phyloP scores from a whole-genome alignment of 2,888 invertebrate genomes.

The Busseola fusca region DNA sequence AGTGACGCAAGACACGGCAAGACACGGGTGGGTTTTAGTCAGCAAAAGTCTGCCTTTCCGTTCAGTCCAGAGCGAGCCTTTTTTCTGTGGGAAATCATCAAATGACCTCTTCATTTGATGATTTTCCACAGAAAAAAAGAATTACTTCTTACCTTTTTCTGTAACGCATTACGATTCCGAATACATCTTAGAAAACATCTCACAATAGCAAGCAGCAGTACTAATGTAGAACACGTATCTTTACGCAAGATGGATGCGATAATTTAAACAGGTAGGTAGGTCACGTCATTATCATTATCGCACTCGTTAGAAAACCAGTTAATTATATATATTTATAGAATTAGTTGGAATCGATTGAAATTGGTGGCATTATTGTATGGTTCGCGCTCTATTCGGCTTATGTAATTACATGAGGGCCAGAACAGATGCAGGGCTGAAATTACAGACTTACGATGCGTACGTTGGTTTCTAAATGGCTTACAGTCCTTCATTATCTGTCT shows the following conservation, averaged over 20 bases:
- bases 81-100: too few relatives aligned
- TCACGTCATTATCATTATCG: conserved; percentile 38
- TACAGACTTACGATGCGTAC: conserved; percentile 39
- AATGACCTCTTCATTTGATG: too few relatives aligned
- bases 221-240: conserved; percentile 21
- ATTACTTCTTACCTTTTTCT: too few relatives aligned
- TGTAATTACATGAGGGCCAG: conserved; percentile 42
- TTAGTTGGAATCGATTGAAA: conserved; percentile 55
- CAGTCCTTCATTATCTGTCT: too few relatives aligned
- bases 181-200: too few relatives aligned
- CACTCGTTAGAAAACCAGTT: conserved; percentile 47
- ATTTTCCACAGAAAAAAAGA: too few relatives aligned
- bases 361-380: conserved; percentile 54
- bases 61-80: too few relatives aligned
- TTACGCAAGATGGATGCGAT: conserved; percentile 29
- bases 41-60: too few relatives aligned
- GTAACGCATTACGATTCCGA: too few relatives aligned
- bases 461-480: conserved; percentile 46
- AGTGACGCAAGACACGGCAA: too few relatives aligned
- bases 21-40: too few relatives aligned
- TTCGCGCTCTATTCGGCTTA: conserved; percentile 29
- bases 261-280: background rate
- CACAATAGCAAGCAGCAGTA: background rate
- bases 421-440: conserved; percentile 48
- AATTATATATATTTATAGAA: conserved; percentile 47